Percentiles rank a stretch among this genome's conserved stretches.
Evolutionary conservation across 1,140 invertebrate genomes (phyloP).

Genomic region (Formica selysi): DNA sequence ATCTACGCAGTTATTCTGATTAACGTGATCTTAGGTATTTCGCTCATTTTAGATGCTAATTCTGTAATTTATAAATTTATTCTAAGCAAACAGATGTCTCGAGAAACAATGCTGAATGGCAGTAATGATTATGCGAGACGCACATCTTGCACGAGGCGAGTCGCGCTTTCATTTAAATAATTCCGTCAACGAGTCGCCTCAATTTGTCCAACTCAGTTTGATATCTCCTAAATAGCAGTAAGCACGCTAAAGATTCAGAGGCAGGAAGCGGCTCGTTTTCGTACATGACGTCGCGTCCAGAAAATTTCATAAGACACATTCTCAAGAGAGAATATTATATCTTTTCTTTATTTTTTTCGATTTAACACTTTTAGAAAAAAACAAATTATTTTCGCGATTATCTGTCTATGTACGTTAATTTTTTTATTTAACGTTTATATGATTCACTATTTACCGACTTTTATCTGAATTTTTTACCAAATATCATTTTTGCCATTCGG

Average conservation of each 20-base stretch:
- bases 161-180: conserved; percentile 60
- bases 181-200: conserved; percentile 50
- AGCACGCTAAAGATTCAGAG: conserved; percentile 23
- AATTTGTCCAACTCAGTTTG: conserved; percentile 46
- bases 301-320: neutral
- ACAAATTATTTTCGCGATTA: conserved; percentile 1
- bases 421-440: neutral
- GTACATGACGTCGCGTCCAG: neutral
- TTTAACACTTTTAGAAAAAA: neutral
- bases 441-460: conserved; percentile 11
- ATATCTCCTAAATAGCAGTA: conserved; percentile 30
- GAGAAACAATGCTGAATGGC: conserved; percentile 8
- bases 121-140: conserved; percentile 42
- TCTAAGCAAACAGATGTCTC: neutral
- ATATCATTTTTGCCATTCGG: conserved; percentile 3
- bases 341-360: neutral
- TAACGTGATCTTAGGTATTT: neutral
- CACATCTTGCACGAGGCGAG: conserved; percentile 29
- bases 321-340: no score
- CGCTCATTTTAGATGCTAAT: neutral
- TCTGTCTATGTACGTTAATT: neutral
- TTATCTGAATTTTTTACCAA: conserved; percentile 13
- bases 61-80: conserved; percentile 1
- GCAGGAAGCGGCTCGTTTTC: conserved; percentile 43
- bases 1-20: neutral